A percentile compares a stretch with the other conserved stretches of the same genome.
Conservation (phyloP, 2,113 vertebrate species). For the Acrocephalus kingi region DNA sequence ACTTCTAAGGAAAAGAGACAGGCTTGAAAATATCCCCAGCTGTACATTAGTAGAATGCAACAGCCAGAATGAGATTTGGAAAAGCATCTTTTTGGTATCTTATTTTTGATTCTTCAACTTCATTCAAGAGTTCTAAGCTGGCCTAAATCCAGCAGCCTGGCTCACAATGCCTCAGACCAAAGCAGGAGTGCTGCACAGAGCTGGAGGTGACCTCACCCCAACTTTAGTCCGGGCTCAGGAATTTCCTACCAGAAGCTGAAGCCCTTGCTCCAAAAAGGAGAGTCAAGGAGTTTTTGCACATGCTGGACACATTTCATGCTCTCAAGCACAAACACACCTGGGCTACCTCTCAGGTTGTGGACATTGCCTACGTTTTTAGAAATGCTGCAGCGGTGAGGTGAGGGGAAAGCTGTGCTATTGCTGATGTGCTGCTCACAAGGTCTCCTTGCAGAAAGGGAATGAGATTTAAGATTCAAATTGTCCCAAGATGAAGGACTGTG, state of each 20-base stretch:
- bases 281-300: neutral
- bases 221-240: neutral
- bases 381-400: neutral
- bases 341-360: neutral
- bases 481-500: neutral
- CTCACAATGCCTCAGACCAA: conserved; percentile 39
- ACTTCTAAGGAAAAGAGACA: neutral
- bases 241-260: neutral
- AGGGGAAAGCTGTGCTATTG: neutral
- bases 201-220: neutral
- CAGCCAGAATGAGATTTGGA: neutral
- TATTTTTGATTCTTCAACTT: neutral
- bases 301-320: neutral
- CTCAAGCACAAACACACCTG: neutral
- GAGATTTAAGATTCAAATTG: neutral
- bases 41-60: neutral
- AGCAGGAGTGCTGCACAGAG: neutral
- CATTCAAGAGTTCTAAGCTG: neutral
- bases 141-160: neutral
- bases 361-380: fast-evolving
- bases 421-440: neutral
- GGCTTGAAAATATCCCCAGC: neutral
- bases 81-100: neutral
- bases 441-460: neutral
- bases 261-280: neutral